Evolutionary conservation across 2,797 vertebrate genomes (phyloP), one percentile per base, ranked within the genome.

Genomic region (Chanos chanos): DNA sequence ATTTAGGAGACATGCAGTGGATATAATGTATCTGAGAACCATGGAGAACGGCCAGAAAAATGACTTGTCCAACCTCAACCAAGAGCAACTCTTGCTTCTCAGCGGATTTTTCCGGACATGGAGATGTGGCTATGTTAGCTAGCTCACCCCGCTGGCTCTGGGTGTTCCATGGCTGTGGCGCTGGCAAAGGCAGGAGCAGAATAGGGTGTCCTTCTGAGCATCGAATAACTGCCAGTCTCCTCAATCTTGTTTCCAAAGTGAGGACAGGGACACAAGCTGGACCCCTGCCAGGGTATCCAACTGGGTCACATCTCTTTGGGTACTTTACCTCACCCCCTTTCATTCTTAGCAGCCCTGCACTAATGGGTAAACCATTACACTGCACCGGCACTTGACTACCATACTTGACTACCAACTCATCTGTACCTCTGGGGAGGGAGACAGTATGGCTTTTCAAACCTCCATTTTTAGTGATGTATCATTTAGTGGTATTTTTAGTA

Each of bases 1-100:
- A n/a, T n/a, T n/a, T n/a, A n/a, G n/a, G n/a, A n/a, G n/a, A n/a
- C n/a, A n/a, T n/a, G n/a, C n/a, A n/a, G n/a, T n/a, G n/a, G n/a
- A n/a, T n/a, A n/a, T n/a, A n/a, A n/a, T n/a, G n/a, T n/a, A n/a
- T n/a, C n/a, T n/a, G n/a, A n/a, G n/a, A n/a, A n/a, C n/a, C n/a
- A n/a, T 61, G 24, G 16, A 13, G 18, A 40, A 58, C 48, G n/a
- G n/a, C n/a, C n/a, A 27, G 9, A 31, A 62, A 61, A 44, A 41
- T 44, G 41, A 44, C 41, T 25, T 2, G 6, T 34, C 37, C 8
- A 7, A 9, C 16, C 22, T 13, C n/a, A n/a, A 57, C 58, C 30
- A 40, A 61, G 56, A 45, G 36, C 19, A 52, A 48, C 61, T 47
- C 31, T 7, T 9, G n/a, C 21, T 19, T 27, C 44, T 58, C 44